Conservation (phyloP, 2,113 vertebrate species). For the Acrocephalus arundinaceus region DNA sequence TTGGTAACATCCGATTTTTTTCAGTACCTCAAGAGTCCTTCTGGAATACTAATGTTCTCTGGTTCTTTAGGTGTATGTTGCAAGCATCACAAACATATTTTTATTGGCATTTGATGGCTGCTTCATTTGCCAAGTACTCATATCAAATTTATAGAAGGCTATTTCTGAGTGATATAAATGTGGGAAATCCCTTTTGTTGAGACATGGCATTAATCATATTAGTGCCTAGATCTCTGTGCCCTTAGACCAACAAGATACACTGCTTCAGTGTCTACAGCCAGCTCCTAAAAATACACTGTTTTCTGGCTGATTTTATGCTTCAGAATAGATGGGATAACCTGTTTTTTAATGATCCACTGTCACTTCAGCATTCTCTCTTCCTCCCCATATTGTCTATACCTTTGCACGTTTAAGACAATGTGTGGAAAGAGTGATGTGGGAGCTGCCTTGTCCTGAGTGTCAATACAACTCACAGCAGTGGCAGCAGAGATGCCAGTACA, state of each 20-base stretch:
- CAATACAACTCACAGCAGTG: background rate
- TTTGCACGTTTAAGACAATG: background rate
- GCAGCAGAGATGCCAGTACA: background rate
- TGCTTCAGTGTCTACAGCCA: slow-evolving; percentile 54
- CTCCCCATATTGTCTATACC: background rate
- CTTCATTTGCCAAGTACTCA: slow-evolving; percentile 65
- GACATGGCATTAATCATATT: slow-evolving; percentile 61
- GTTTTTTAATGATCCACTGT: background rate
- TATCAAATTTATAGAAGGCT: slow-evolving; percentile 71
- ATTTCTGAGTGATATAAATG: slow-evolving; percentile 50
- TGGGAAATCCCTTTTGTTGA: slow-evolving; percentile 63
- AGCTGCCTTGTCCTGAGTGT: background rate
- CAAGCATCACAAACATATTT: slow-evolving; percentile 73
- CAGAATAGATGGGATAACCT: background rate
- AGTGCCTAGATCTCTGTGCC: slow-evolving; percentile 33
- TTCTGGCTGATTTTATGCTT: slow-evolving; percentile 27
- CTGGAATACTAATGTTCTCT: slow-evolving; percentile 69
- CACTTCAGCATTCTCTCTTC: background rate
- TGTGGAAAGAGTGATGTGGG: background rate
- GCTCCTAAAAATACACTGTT: slow-evolving; percentile 63
- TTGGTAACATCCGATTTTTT: slow-evolving; percentile 67
- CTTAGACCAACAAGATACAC: slow-evolving; percentile 67
- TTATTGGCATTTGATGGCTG: slow-evolving; percentile 73
- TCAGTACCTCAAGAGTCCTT: slow-evolving; percentile 53
- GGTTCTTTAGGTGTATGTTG: slow-evolving; percentile 72